These are phyloP conservation scores for Polyploca ridens DNA, from an alignment of 2,888 invertebrate genomes.

Conservation along the genomic window DNA sequence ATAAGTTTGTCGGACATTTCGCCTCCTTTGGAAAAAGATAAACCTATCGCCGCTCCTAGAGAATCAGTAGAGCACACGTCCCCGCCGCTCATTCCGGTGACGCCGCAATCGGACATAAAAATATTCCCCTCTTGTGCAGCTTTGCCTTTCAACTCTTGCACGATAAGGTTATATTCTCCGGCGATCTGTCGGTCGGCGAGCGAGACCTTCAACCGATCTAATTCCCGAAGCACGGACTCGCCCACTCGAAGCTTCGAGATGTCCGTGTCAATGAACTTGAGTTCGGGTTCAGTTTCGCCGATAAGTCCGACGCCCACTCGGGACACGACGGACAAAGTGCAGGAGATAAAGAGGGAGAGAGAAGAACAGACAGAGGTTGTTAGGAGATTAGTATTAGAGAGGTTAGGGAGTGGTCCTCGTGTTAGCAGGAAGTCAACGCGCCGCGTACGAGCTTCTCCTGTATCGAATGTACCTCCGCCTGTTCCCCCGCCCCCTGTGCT, in stretches of 20 bases:
- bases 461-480: conserved; percentile 51
- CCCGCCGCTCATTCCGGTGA: conserved; percentile 61
- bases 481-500: conserved; percentile 57
- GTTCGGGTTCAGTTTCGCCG: conserved; percentile 61
- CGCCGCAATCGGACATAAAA: conserved; percentile 41
- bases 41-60: conserved; percentile 26
- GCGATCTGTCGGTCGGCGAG: conserved; percentile 79
- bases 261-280: conserved; percentile 51
- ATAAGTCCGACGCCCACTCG: conserved; percentile 69
- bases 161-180: conserved; percentile 67
- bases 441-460: conserved; percentile 48
- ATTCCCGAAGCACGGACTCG: conserved; percentile 52
- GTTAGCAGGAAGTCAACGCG: conserved; percentile 49
- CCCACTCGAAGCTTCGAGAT: conserved; percentile 58
- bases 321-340: conserved; percentile 85
- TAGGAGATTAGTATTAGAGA: conserved; percentile 92
- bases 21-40: conserved; percentile 56
- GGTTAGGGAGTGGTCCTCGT: conserved; percentile 77
- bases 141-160: conserved; percentile 43
- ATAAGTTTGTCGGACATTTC: conserved; percentile 65
- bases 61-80: conserved; percentile 52
- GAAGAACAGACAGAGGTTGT: conserved; percentile 93
- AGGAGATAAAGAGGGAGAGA: conserved; percentile 91
- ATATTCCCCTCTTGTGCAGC: conserved; percentile 31
- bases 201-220: conserved; percentile 66